A percentile compares a stretch with the other conserved stretches of the same genome.
Conservation (phyloP, 1,140 invertebrate species). For the Drosophila ambigua region DNA sequence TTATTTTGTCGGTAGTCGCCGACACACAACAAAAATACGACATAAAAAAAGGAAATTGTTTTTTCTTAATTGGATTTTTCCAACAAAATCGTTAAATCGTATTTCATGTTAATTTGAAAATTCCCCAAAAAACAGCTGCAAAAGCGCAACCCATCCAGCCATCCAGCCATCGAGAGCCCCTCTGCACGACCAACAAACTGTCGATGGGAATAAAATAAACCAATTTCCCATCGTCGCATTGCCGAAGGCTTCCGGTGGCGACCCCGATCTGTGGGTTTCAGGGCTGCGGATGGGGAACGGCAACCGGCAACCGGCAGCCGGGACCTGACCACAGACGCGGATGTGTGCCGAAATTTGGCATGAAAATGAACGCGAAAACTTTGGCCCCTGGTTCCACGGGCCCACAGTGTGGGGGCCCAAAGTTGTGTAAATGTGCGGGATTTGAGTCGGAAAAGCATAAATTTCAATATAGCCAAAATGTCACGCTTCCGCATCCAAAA, state of each 20-base stretch:
- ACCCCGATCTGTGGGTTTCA: background rate
- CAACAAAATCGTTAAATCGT: slow-evolving; percentile 58
- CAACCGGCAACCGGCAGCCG: too few relatives aligned
- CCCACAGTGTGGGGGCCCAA: slow-evolving; percentile 30
- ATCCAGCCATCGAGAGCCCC: background rate
- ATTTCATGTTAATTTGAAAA: slow-evolving; percentile 73
- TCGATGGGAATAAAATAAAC: slow-evolving; percentile 76
- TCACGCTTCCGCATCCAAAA: slow-evolving; percentile 62
- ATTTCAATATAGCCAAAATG: slow-evolving; percentile 75
- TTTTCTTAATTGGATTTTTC: slow-evolving; percentile 66
- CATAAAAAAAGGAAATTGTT: slow-evolving; percentile 55
- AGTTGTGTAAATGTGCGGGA: slow-evolving; percentile 70
- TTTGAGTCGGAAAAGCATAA: slow-evolving; percentile 69
- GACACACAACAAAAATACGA: slow-evolving; percentile 28
- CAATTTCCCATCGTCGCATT: slow-evolving; percentile 71
- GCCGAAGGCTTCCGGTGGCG: slow-evolving; percentile 47
- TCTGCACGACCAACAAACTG: slow-evolving; percentile 23
- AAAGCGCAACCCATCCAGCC: background rate
- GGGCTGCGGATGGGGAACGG: background rate
- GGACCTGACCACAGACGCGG: slow-evolving; percentile 48
- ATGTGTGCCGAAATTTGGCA: slow-evolving; percentile 60
- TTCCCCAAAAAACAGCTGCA: slow-evolving; percentile 13
- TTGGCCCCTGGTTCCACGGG: slow-evolving; percentile 15
- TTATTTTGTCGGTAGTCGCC: slow-evolving; percentile 28
- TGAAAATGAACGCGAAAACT: slow-evolving; percentile 62